A percentile compares a stretch with the other conserved stretches of the same genome.
These are phyloP conservation scores for Colinus virginianus DNA, from an alignment of 2,113 vertebrate genomes.

Conservation along the genomic window DNA sequence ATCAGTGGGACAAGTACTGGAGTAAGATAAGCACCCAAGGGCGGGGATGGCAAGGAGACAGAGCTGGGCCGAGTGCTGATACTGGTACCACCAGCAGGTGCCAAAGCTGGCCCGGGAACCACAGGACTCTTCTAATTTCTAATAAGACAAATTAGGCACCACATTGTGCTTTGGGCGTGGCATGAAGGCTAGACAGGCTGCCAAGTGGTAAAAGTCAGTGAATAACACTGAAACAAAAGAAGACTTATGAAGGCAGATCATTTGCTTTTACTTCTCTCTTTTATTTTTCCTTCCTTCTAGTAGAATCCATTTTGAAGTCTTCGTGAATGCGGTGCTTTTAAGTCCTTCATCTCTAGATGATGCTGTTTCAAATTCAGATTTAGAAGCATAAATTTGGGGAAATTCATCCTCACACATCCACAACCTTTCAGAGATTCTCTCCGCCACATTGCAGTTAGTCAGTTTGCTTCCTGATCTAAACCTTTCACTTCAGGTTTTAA, in stretches of 20 bases:
- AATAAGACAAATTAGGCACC: not conserved
- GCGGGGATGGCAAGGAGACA: accelerated
- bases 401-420: not conserved
- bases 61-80: not conserved
- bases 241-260: not conserved
- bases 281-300: not conserved
- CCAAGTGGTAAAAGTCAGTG: not conserved
- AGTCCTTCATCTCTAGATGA: not conserved
- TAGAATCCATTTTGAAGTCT: not conserved
- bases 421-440: not conserved
- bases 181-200: not conserved
- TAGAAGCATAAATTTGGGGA: not conserved
- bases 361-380: slow-evolving; percentile 49
- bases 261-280: not conserved
- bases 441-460: not conserved
- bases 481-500: slow-evolving; percentile 39
- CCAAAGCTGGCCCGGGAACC: not conserved
- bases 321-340: not conserved
- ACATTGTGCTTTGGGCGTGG: not conserved
- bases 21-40: accelerated
- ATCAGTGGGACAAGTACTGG: accelerated
- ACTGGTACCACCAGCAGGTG: not conserved
- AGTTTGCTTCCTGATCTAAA: slow-evolving; percentile 17
- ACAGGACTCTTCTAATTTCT: not conserved
- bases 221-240: not conserved